phyloP scores from a whole-genome alignment of 2,888 invertebrate species.

The Cryptosula pallasiana region DNA sequence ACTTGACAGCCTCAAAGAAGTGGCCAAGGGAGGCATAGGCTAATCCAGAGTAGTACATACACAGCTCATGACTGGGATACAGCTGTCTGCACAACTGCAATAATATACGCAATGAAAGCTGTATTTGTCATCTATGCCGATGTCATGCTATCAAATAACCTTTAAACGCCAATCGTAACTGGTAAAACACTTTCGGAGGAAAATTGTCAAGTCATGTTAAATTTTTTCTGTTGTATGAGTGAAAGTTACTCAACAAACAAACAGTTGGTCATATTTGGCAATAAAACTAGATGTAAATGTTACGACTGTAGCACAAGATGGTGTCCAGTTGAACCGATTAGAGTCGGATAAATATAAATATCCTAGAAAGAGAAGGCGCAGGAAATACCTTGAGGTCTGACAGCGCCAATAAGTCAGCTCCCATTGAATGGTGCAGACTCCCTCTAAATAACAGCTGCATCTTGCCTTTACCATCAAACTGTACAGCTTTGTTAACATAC shows the following conservation, averaged over 20 bases:
- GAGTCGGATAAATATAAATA: too few relatives aligned
- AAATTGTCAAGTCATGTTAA: too few relatives aligned
- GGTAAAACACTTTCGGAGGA: too few relatives aligned
- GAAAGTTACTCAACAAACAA: too few relatives aligned
- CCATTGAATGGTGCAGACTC: neutral
- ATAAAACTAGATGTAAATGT: too few relatives aligned
- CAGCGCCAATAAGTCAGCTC: neutral
- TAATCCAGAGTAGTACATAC: conserved; percentile 39
- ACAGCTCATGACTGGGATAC: conserved; percentile 34
- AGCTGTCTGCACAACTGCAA: conserved; percentile 37
- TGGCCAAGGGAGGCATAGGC: conserved; percentile 36
- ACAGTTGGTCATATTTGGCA: too few relatives aligned
- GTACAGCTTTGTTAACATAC: conserved; percentile 12
- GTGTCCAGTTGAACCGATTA: too few relatives aligned
- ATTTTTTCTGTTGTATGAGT: too few relatives aligned
- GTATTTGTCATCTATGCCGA: neutral
- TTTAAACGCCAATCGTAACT: too few relatives aligned
- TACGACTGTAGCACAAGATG: too few relatives aligned
- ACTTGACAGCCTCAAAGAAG: conserved; percentile 41
- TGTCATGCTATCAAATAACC: too few relatives aligned
- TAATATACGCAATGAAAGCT: conserved; percentile 1
- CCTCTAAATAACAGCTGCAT: neutral
- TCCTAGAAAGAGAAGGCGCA: too few relatives aligned
- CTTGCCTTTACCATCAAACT: neutral
- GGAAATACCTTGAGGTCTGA: conserved; percentile 14